Conservation (phyloP, 2,113 vertebrate genomes). For the Gnathonemus echidnorhynchus region DNA sequence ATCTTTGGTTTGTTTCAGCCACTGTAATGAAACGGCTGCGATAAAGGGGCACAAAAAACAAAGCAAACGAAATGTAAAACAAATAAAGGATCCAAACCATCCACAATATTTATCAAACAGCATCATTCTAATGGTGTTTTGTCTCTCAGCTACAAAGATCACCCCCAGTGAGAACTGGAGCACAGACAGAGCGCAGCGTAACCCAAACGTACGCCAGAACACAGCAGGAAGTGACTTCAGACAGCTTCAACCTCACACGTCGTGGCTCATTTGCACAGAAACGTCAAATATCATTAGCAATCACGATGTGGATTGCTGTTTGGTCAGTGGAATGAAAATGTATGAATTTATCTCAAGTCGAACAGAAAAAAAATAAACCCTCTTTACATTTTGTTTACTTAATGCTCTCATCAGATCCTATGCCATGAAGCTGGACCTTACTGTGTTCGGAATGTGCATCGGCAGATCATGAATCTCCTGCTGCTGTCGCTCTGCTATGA, state of each 20-base stretch:
- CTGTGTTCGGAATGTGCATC: background rate
- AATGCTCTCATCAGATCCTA: background rate
- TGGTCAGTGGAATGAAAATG: background rate
- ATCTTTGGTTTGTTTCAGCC: background rate
- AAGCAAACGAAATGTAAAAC: background rate
- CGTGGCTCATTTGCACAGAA: background rate
- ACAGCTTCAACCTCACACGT: background rate
- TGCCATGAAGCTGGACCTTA: background rate
- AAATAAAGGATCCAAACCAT: conserved; percentile 23
- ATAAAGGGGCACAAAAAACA: background rate
- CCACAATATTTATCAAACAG: conserved; percentile 25
- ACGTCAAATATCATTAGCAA: background rate
- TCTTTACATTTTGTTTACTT: background rate
- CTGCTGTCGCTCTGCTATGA: background rate
- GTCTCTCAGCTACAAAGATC: conserved; percentile 11
- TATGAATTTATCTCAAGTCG: background rate
- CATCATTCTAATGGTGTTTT: conserved; percentile 20
- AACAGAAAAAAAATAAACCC: background rate
- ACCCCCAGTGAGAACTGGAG: background rate
- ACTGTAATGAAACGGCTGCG: background rate
- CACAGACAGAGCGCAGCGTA: background rate
- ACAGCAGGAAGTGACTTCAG: conserved; percentile 1
- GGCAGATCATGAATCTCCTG: background rate
- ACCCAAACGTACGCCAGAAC: background rate
- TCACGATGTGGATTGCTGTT: background rate